phyloP scores from a whole-genome alignment of 2,888 invertebrate species.

The Pterostichus madidus region DNA sequence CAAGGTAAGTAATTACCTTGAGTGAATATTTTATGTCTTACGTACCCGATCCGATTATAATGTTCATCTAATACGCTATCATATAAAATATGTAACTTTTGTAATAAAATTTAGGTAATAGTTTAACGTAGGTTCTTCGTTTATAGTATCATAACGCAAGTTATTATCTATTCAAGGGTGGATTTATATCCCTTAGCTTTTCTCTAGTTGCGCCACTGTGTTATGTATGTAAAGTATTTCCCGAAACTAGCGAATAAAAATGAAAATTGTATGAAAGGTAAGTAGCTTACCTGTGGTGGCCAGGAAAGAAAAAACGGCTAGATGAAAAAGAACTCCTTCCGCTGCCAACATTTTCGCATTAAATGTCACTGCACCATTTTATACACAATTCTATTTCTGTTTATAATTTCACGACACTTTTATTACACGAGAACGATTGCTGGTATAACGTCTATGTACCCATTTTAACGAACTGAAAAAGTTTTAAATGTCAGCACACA shows the following conservation, averaged over 20 bases:
- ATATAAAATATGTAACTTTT: too few species aligned
- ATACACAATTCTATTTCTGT: conserved; percentile 33
- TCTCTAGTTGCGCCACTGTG: background rate
- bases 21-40: too few species aligned
- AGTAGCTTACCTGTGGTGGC: conserved; percentile 63
- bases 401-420: conserved; percentile 20
- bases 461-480: background rate
- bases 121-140: too few species aligned
- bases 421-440: background rate
- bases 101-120: too few species aligned
- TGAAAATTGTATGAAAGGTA: conserved; percentile 24
- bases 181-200: background rate
- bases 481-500: conserved; percentile 3
- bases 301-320: conserved; percentile 65
- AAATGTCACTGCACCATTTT: conserved; percentile 66
- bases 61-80: too few species aligned
- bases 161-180: too few species aligned
- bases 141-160: too few species aligned
- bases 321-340: conserved; percentile 63
- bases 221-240: background rate
- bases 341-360: conserved; percentile 61
- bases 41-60: too few species aligned
- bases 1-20: too few species aligned
- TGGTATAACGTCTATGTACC: background rate
- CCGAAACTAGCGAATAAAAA: background rate